Percentiles rank a stretch among this genome's conserved stretches.
These are phyloP conservation scores for Alces alces DNA, from an alignment of 2,113 vertebrate genomes.

Conservation along the genomic window DNA sequence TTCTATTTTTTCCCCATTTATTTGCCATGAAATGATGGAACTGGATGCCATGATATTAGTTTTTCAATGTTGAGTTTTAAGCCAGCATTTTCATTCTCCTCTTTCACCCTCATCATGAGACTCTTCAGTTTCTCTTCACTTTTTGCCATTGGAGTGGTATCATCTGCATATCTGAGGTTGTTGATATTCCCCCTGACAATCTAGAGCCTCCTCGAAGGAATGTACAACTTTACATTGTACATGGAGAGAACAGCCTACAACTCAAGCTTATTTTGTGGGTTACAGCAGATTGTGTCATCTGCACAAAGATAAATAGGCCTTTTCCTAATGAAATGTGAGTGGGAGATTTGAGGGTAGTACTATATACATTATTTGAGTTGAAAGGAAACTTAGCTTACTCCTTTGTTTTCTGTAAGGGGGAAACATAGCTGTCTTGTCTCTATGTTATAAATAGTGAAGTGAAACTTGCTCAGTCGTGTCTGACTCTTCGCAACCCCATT, in stretches of 20 bases:
- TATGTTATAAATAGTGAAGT: background rate
- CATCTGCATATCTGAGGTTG: background rate
- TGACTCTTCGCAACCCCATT: background rate
- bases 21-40: background rate
- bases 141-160: background rate
- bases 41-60: background rate
- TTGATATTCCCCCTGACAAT: background rate
- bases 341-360: background rate
- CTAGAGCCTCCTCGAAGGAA: slow-evolving; percentile 58
- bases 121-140: background rate
- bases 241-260: background rate
- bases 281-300: slow-evolving; percentile 38
- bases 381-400: background rate
- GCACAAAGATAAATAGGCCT: background rate
- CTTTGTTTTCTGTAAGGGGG: background rate
- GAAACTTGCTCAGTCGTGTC: background rate
- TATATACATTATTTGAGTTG: background rate
- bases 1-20: background rate
- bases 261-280: slow-evolving; percentile 56
- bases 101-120: background rate
- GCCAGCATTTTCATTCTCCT: background rate
- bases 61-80: background rate
- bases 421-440: background rate
- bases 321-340: background rate
- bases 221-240: slow-evolving; percentile 49